These are phyloP conservation scores for Axis porcinus DNA, from an alignment of 2,113 vertebrate species.

Conservation along the genomic window DNA sequence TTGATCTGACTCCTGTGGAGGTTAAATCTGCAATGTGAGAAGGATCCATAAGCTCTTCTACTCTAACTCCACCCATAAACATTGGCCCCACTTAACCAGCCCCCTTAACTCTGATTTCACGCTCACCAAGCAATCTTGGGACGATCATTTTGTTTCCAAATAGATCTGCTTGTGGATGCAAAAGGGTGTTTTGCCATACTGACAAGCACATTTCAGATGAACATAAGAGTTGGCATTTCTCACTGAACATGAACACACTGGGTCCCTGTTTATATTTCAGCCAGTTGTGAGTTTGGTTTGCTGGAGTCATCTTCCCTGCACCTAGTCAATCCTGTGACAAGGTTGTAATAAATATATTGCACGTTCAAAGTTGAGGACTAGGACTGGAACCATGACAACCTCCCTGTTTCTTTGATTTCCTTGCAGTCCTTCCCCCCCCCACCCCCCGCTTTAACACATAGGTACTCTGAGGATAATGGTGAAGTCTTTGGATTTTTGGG, in stretches of 20 bases:
- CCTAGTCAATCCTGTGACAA: neutral
- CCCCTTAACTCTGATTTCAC: neutral
- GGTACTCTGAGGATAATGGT: neutral
- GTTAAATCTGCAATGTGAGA: neutral
- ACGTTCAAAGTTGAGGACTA: neutral
- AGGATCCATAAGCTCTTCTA: neutral
- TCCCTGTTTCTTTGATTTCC: neutral
- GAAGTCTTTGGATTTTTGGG: neutral
- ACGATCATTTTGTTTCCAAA: neutral
- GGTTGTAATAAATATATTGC: neutral
- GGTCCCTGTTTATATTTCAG: neutral
- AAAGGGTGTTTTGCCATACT: neutral
- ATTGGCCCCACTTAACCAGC: neutral
- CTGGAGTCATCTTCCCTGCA: neutral
- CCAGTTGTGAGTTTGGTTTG: conserved; percentile 10
- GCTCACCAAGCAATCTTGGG: neutral
- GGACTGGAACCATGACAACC: neutral
- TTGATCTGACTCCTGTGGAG: neutral
- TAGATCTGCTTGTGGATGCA: neutral
- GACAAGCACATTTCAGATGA: conserved; percentile 7
- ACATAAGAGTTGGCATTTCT: neutral
- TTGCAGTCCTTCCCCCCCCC: neutral
- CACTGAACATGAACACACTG: neutral
- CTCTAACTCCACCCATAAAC: neutral
- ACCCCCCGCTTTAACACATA: neutral